A percentile compares a stretch with the other conserved stretches of the same genome.
Evolutionary conservation across 1,140 invertebrate species (phyloP).

Genomic region (Drosophila burlai): DNA sequence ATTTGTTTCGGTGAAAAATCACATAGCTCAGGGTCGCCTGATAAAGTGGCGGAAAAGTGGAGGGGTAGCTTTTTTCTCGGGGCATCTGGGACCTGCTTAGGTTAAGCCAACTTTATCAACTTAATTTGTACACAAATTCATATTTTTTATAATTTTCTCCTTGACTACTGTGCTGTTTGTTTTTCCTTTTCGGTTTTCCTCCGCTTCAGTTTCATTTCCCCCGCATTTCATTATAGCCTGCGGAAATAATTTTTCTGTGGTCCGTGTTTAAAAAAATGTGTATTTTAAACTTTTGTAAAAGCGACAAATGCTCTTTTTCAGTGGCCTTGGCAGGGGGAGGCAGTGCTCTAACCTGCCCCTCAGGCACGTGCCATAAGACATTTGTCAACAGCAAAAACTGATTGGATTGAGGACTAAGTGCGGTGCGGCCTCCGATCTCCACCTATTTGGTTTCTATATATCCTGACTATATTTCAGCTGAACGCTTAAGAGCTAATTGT

Average conservation of each 20-base stretch:
- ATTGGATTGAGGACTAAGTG: slow-evolving; percentile 71
- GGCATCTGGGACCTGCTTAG: slow-evolving; percentile 5
- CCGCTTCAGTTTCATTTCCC: slow-evolving; percentile 37
- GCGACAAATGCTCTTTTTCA: too few relatives aligned
- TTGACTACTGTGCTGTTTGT: background rate
- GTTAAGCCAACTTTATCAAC: slow-evolving; percentile 64
- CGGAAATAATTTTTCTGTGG: slow-evolving; percentile 44
- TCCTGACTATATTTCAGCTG: background rate
- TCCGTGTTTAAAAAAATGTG: slow-evolving; percentile 19
- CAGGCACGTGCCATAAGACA: slow-evolving; percentile 77
- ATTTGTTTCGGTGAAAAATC: slow-evolving; percentile 10
- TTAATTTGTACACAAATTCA: slow-evolving; percentile 64
- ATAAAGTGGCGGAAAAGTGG: slow-evolving; percentile 21
- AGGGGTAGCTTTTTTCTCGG: background rate
- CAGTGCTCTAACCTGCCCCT: too few relatives aligned
- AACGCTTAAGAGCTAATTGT: background rate
- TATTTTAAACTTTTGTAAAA: too few relatives aligned
- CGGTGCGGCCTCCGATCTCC: slow-evolving; percentile 11
- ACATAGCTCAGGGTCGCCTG: background rate
- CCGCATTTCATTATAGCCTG: slow-evolving; percentile 35
- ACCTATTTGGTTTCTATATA: background rate
- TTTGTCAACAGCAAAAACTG: slow-evolving; percentile 71
- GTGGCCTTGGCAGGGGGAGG: too few relatives aligned
- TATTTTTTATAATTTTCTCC: slow-evolving; percentile 45
- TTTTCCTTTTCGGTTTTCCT: slow-evolving; percentile 23